A percentile compares a stretch with the other conserved stretches of the same genome.
Conservation (phyloP, 1,140 invertebrate genomes). For the Achroia grisella region DNA sequence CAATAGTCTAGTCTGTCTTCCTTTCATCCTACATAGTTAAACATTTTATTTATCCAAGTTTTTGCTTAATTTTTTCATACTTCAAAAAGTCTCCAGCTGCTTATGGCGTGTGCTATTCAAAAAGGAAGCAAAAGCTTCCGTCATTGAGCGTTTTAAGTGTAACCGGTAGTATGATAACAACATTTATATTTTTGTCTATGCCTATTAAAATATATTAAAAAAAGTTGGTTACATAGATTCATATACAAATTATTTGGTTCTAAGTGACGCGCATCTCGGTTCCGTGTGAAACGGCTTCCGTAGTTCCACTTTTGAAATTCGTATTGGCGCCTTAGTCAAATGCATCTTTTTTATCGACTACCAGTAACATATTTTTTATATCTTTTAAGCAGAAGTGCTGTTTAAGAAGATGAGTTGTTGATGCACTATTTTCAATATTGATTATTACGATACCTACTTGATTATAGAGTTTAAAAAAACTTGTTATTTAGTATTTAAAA, state of each 20-base stretch:
- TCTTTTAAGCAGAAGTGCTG: too few species aligned
- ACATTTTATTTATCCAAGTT: slow-evolving; percentile 31
- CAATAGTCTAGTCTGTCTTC: slow-evolving; percentile 59
- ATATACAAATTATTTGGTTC: too few species aligned
- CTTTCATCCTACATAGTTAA: slow-evolving; percentile 22
- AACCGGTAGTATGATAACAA: too few species aligned
- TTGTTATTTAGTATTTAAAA: background rate
- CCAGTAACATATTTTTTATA: background rate
- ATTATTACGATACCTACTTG: too few species aligned
- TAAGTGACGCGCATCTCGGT: too few species aligned
- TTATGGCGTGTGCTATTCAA: slow-evolving; percentile 47
- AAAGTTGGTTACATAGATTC: too few species aligned
- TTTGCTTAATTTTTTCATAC: slow-evolving; percentile 18
- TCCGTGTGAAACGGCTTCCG: slow-evolving; percentile 32
- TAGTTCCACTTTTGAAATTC: slow-evolving; percentile 10
- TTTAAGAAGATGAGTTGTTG: too few species aligned
- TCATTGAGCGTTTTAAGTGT: too few species aligned
- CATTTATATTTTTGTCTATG: too few species aligned
- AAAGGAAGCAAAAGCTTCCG: slow-evolving; percentile 43
- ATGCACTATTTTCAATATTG: too few species aligned
- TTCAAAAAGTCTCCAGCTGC: slow-evolving; percentile 33
- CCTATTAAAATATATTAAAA: too few species aligned
- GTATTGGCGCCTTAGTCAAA: background rate
- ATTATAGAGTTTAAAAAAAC: too few species aligned
- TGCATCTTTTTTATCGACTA: background rate